Evolutionary conservation across 2,888 invertebrate genomes (phyloP), one percentile per base, ranked within the genome.

Genomic region (Habrosyne pyritoides): DNA sequence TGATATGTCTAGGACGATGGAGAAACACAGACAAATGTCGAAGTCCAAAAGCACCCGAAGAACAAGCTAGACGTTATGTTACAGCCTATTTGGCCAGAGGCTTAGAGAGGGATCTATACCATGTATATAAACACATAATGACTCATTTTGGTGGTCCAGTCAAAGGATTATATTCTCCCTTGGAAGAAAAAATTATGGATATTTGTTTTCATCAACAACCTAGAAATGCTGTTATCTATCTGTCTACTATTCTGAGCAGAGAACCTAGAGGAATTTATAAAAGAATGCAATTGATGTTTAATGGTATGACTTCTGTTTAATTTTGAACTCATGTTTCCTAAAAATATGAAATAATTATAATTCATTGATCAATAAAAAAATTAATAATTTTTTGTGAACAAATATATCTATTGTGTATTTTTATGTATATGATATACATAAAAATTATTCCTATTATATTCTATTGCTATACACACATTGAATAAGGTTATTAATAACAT

Each of bases 101-200:
- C 14, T 63, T 91, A 49, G 10, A 87, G 57, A 79, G 91, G 59
- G 86, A 75, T 58, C 52, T 83, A n/a, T 70, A 79, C 54, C 89
- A 90, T 75, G 81, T 90, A 18, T 85, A 82, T 60, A 74, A 70
- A 53, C 80, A 86, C 63, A 65, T 89, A 49, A 59, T 81, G 24
- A 65, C 69, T 33, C 54, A 71, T 55, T 82, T 76, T 70, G 79
- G 79, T 52, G 67, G 63, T 28, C 67, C 73, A 49, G 59, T 56
- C 1, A 85, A 74, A 67, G 84, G 85, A 6, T 33, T 56, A 2
- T 88, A 83, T 63, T 69, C 78, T 10, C n/a, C 60, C 24, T 61
- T 67, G 52, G 90, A 90, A 73, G 76, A 84, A 69, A 88, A 84
- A 76, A 69, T 89, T 10, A 85, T 91, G 75, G 67, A 83, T 59